Evolutionary conservation across 2,113 vertebrate genomes (phyloP).

Genomic region (Neodon shergylaensis): DNA sequence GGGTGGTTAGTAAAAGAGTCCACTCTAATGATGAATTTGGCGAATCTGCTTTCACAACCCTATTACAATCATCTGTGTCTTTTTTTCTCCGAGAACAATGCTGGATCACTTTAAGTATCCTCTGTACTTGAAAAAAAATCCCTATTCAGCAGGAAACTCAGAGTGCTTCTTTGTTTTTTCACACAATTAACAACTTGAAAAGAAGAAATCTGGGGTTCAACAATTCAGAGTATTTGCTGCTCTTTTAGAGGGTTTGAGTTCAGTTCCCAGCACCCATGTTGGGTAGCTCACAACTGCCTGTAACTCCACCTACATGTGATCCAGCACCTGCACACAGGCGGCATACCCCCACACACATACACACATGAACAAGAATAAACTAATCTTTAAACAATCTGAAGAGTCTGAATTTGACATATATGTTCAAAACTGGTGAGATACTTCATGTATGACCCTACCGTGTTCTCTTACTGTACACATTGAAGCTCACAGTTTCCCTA

Average conservation of each 20-base stretch:
- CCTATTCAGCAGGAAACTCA: slow-evolving; percentile 17
- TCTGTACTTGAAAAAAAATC: slow-evolving; percentile 27
- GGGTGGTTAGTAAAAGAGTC: neutral
- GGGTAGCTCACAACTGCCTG: neutral
- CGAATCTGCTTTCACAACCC: neutral
- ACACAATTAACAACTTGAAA: neutral
- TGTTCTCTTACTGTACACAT: neutral
- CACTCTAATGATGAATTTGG: neutral
- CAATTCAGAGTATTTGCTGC: neutral
- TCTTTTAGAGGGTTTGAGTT: neutral
- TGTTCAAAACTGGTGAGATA: slow-evolving; percentile 6
- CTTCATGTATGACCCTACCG: neutral
- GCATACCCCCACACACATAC: neutral
- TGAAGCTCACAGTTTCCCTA: neutral
- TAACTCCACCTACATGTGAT: neutral
- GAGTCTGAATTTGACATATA: slow-evolving; percentile 18
- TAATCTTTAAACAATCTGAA: neutral
- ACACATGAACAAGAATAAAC: neutral
- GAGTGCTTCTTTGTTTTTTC: neutral
- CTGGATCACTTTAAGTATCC: neutral
- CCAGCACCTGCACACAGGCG: neutral
- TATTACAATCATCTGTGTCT: neutral
- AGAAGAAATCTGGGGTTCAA: neutral
- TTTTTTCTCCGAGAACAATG: slow-evolving; percentile 3
- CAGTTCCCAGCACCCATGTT: neutral